These are phyloP conservation scores for Sogatella furcifera DNA, from an alignment of 1,140 invertebrate genomes.

Conservation along the genomic window DNA sequence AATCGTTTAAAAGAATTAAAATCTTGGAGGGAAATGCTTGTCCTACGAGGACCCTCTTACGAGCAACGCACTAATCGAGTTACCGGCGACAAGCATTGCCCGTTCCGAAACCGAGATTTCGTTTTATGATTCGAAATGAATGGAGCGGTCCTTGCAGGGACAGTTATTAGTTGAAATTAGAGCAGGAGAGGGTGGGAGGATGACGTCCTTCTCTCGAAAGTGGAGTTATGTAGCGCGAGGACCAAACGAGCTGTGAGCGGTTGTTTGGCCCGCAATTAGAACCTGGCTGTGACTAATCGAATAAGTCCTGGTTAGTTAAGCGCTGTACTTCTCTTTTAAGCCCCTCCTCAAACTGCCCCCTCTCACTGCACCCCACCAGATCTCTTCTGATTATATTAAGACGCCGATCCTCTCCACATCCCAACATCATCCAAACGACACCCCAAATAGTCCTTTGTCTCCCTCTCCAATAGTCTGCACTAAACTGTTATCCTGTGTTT, in stretches of 20 bases:
- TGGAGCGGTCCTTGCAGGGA: not conserved
- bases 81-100: too few relatives aligned
- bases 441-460: too few relatives aligned
- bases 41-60: too few relatives aligned
- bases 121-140: conserved; percentile 3
- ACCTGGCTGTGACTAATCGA: conserved; percentile 1
- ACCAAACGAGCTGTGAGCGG: not conserved
- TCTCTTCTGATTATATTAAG: not conserved
- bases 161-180: conserved; percentile 2
- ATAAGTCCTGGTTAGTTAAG: conserved; percentile 1
- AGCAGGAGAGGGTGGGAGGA: not conserved
- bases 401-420: not conserved
- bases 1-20: too few relatives aligned
- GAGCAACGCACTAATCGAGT: too few relatives aligned
- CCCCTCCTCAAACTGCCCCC: not conserved
- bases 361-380: not conserved
- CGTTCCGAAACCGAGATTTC: conserved; percentile 1
- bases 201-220: not conserved
- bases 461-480: too few relatives aligned
- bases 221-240: too few relatives aligned
- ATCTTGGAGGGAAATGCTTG: too few relatives aligned
- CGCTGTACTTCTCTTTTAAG: not conserved
- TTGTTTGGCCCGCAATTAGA: conserved; percentile 1
- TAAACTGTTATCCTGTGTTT: too few relatives aligned
- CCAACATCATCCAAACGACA: too few relatives aligned